A percentile compares a stretch with the other conserved stretches of the same genome.
phyloP scores from a whole-genome alignment of 2,797 vertebrate genomes.

The Chaunax sp. region DNA sequence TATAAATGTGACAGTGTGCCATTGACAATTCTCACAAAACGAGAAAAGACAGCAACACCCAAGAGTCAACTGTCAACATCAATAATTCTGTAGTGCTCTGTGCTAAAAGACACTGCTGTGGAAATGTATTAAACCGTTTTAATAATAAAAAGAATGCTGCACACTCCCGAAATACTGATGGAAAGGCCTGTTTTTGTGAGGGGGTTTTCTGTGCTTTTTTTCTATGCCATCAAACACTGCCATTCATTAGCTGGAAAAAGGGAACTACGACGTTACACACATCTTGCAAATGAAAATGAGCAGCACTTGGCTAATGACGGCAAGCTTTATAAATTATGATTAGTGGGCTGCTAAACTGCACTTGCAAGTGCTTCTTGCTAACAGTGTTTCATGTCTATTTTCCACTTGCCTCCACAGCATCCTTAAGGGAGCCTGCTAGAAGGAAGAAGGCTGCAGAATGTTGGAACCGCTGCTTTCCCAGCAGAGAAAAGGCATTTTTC shows the following conservation, averaged over 20 bases:
- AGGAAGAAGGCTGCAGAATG: conserved; percentile 98
- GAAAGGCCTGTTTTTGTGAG: conserved; percentile 2
- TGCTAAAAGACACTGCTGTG: conserved; percentile 43
- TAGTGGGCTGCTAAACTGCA: conserved; percentile 17
- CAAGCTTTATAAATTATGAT: conserved; percentile 22
- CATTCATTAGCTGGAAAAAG: conserved; percentile 11
- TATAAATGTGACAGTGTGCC: conserved; percentile 23
- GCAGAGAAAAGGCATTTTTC: conserved; percentile 97
- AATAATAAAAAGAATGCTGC: conserved; percentile 39
- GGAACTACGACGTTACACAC: conserved; percentile 10
- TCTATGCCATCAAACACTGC: conserved; percentile 5
- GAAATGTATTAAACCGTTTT: conserved; percentile 32
- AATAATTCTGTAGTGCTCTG: conserved; percentile 47
- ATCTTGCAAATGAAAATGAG: conserved; percentile 25
- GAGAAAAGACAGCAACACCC: conserved; percentile 35
- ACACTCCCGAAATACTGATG: conserved; percentile 14
- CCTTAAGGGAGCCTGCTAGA: conserved; percentile 95
- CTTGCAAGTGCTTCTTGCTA: conserved; percentile 42
- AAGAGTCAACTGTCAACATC: conserved; percentile 50
- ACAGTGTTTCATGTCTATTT: conserved; percentile 54
- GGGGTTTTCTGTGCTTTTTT: conserved; percentile 31
- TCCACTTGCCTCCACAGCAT: conserved; percentile 95
- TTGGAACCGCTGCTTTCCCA: conserved; percentile 98
- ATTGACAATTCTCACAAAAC: conserved; percentile 26
- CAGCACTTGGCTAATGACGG: conserved; percentile 33